A percentile compares a stretch with the other conserved stretches of the same genome.
These are phyloP conservation scores for Conger conger DNA, from an alignment of 2,113 vertebrate species.

Conservation along the genomic window DNA sequence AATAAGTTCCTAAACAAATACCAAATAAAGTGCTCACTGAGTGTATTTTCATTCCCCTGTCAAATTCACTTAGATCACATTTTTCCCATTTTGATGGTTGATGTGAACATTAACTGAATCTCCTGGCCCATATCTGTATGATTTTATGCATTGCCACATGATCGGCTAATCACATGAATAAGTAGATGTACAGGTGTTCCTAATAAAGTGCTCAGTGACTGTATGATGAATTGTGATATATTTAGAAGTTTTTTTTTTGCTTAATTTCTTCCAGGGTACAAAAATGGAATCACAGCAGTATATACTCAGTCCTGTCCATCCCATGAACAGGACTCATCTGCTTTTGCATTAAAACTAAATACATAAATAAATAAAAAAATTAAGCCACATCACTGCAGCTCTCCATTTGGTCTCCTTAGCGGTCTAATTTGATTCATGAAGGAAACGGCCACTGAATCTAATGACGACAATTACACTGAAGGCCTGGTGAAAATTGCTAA, in stretches of 20 bases:
- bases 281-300: not conserved
- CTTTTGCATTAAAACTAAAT: constrained; percentile 12
- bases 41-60: too few species aligned
- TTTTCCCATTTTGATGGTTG: too few species aligned
- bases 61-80: too few species aligned
- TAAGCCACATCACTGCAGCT: not conserved
- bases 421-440: constrained; percentile 62
- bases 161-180: too few species aligned
- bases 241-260: not conserved
- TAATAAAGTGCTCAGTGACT: too few species aligned
- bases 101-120: too few species aligned
- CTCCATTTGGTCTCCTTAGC: constrained; percentile 46
- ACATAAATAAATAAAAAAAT: constrained; percentile 4
- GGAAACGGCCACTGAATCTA: constrained; percentile 63
- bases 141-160: too few species aligned
- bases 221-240: too few species aligned
- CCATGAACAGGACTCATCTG: constrained; percentile 9
- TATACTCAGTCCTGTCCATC: not conserved
- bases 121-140: too few species aligned
- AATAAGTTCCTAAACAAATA: too few species aligned
- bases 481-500: constrained; percentile 61
- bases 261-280: not conserved
- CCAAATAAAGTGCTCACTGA: too few species aligned
- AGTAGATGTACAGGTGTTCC: too few species aligned
- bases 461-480: constrained; percentile 67